Base-by-base conservation (phyloP, 2,113 vertebrate genomes). In the Sorex araneus region DNA sequence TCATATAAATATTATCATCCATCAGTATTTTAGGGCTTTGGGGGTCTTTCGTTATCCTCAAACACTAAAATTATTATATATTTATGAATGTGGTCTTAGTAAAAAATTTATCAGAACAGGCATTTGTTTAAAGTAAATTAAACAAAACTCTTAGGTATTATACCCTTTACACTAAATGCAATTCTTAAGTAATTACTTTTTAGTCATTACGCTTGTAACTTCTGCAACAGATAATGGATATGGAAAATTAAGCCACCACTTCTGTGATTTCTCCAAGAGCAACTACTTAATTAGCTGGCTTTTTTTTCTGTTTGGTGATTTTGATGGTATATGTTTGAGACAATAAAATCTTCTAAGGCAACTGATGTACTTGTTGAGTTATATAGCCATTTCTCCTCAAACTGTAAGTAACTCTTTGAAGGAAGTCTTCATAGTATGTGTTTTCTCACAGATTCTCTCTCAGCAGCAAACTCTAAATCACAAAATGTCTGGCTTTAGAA, bases 121-220 rank as follows among this genome's bases (percentile, higher is more conserved):
- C 13, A 57, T 50, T 2, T 18, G 3, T 34, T 66, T 79, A 91
- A 76, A 60, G 36, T 78, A 92, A 25, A 95, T 85, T 40, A 74
- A 92, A 25, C 78, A 89, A 57, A 94, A 92, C 73, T 84, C 32
- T 95, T 96, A 93, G 54, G 16, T 95, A 50, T 63, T 92, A 34
- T 6, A 43, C 82, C 19, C 19, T 97, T 97, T 96, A 93, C 92
- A 91, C 83, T 95, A 94, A 80, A 84, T 93, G 82, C 80, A 78
- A 94, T 96, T 91, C 78, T 78, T 81, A 84, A 1, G 3, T 60
- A 28, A 89, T 67, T 83, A 66, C 40, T 43, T 91, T 84, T 89
- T 34, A 66, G 40, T 64, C 32, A 71, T 57, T 43, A 83, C 57
- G 82, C 18, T 71, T 13, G 40, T 23, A 84, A 71, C 9, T 40